These are phyloP conservation scores for Boloria selene DNA, from an alignment of 2,888 invertebrate species.

Conservation along the genomic window DNA sequence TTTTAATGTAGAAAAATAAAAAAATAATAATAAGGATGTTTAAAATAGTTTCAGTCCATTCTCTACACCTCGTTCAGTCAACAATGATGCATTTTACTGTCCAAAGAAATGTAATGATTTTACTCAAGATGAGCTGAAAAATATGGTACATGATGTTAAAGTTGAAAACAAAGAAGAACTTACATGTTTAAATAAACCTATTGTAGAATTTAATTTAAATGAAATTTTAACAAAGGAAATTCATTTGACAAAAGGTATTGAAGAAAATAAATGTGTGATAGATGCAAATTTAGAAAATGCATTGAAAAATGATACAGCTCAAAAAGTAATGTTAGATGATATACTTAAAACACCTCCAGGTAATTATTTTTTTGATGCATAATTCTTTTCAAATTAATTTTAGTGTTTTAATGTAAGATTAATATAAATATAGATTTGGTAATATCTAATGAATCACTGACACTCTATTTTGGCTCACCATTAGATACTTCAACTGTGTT, in stretches of 20 bases:
- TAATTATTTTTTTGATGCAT: conserved; percentile 38
- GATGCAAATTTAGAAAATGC: conserved; percentile 66
- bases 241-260: background rate
- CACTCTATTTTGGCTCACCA: too few relatives aligned
- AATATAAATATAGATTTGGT: background rate
- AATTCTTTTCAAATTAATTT: conserved; percentile 1
- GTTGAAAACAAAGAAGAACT: conserved; percentile 20
- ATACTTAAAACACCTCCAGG: conserved; percentile 62
- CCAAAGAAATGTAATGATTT: conserved; percentile 46
- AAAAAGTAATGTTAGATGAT: conserved; percentile 57
- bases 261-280: conserved; percentile 50
- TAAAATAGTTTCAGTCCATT: conserved; percentile 64
- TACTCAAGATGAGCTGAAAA: conserved; percentile 8
- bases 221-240: conserved; percentile 14
- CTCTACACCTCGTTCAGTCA: conserved; percentile 56
- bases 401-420: conserved; percentile 3
- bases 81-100: conserved; percentile 54
- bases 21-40: background rate
- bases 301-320: conserved; percentile 52
- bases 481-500: too few relatives aligned
- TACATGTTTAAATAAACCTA: conserved; percentile 25
- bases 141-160: conserved; percentile 7
- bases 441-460: too few relatives aligned
- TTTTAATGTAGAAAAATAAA: too few relatives aligned
- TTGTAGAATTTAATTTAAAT: conserved; percentile 16